Conservation (phyloP, 35 echinoderm and acorn worm genomes). For the Strongylocentrotus purpuratus region DNA sequence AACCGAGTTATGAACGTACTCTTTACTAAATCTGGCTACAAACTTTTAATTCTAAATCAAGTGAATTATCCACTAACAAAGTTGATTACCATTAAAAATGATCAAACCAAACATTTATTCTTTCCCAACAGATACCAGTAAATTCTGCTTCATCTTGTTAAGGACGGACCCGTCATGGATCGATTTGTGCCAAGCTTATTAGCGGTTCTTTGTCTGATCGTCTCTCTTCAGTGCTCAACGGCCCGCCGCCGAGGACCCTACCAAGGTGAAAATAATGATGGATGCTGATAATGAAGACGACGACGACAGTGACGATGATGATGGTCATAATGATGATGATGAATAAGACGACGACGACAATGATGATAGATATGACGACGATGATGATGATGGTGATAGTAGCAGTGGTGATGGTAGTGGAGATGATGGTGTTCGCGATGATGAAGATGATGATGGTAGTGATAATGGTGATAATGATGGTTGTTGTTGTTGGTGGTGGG, state of each 20-base stretch:
- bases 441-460: neutral
- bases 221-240: neutral
- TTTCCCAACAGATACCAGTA: neutral
- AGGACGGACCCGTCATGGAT: neutral
- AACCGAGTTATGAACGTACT: no score
- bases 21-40: no score
- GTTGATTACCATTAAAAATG: neutral
- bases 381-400: neutral
- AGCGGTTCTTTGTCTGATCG: neutral
- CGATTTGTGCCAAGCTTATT: neutral
- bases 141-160: neutral
- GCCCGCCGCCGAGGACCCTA: neutral
- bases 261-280: neutral
- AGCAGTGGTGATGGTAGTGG: neutral
- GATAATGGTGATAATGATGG: neutral
- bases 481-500: neutral
- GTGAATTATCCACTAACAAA: no score
- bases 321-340: neutral
- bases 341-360: no score
- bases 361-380: no score
- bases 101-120: neutral
- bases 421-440: neutral
- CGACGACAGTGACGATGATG: neutral
- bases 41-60: no score
- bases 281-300: no score